Conservation (phyloP, 2,888 invertebrate species). For the Noctua janthina region DNA sequence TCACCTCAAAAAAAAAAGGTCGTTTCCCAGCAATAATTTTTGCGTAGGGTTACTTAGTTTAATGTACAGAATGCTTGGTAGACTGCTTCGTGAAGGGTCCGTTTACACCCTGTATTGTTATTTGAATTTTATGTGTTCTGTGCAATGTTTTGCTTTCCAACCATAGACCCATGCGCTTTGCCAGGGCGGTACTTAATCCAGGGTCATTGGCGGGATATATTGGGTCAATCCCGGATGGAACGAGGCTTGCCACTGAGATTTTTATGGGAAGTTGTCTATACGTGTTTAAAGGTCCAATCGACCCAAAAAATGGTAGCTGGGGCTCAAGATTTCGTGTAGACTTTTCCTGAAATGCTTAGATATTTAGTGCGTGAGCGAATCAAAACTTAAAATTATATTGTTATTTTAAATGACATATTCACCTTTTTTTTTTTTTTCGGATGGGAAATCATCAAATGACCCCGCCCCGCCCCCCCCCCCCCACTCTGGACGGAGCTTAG, state of each 20-base stretch:
- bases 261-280: constrained; percentile 12
- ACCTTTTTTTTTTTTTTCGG: too few species aligned
- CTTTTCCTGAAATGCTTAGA: not conserved
- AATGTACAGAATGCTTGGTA: too few species aligned
- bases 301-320: too few species aligned
- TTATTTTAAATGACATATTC: not conserved
- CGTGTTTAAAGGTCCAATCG: not conserved
- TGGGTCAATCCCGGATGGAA: constrained; percentile 44
- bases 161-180: constrained; percentile 13
- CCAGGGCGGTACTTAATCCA: constrained; percentile 25
- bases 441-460: too few species aligned
- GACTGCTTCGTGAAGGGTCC: too few species aligned
- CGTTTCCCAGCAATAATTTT: too few species aligned
- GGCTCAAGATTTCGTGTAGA: not conserved
- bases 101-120: too few species aligned
- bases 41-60: too few species aligned
- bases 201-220: constrained; percentile 18
- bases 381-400: not conserved
- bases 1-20: too few species aligned
- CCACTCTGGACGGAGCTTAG: too few species aligned
- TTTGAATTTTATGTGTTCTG: not conserved
- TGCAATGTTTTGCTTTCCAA: not conserved
- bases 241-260: constrained; percentile 30
- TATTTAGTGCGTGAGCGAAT: not conserved
- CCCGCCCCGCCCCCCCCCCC: too few species aligned